A percentile compares a stretch with the other conserved stretches of the same genome.
phyloP scores from a whole-genome alignment of 2,888 invertebrate species.

The Trissoscelio sp. region DNA sequence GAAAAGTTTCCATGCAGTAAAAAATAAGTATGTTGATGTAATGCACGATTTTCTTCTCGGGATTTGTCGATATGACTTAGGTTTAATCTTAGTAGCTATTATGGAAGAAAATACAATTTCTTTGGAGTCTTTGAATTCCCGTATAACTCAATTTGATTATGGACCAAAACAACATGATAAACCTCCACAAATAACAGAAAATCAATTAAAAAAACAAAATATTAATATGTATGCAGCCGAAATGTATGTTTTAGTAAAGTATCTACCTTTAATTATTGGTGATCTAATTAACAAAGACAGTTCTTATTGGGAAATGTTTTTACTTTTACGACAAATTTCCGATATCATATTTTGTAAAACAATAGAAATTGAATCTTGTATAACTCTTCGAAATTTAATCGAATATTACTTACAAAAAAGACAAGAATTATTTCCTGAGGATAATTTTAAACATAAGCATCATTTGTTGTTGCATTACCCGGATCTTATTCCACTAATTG shows the following conservation, averaged over 20 bases:
- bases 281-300: slow-evolving; percentile 41
- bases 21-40: slow-evolving; percentile 58
- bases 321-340: slow-evolving; percentile 44
- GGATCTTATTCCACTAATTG: slow-evolving; percentile 20
- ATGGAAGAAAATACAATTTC: slow-evolving; percentile 36
- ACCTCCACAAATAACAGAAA: slow-evolving; percentile 52
- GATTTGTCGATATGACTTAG: slow-evolving; percentile 55
- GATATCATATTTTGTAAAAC: slow-evolving; percentile 51
- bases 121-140: slow-evolving; percentile 45
- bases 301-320: slow-evolving; percentile 53
- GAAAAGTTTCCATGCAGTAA: slow-evolving; percentile 49
- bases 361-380: slow-evolving; percentile 17
- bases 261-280: slow-evolving; percentile 58
- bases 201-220: slow-evolving; percentile 37
- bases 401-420: slow-evolving; percentile 24
- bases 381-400: slow-evolving; percentile 23
- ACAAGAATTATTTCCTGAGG: slow-evolving; percentile 41
- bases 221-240: slow-evolving; percentile 60
- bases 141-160: slow-evolving; percentile 55
- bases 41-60: slow-evolving; percentile 66
- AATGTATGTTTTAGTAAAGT: slow-evolving; percentile 46
- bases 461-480: slow-evolving; percentile 46
- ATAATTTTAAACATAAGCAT: slow-evolving; percentile 47
- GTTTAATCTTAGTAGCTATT: slow-evolving; percentile 35
- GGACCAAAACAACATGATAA: slow-evolving; percentile 54